Evolutionary conservation across 1,140 invertebrate genomes (phyloP).

Genomic region (Euwallacea similis): DNA sequence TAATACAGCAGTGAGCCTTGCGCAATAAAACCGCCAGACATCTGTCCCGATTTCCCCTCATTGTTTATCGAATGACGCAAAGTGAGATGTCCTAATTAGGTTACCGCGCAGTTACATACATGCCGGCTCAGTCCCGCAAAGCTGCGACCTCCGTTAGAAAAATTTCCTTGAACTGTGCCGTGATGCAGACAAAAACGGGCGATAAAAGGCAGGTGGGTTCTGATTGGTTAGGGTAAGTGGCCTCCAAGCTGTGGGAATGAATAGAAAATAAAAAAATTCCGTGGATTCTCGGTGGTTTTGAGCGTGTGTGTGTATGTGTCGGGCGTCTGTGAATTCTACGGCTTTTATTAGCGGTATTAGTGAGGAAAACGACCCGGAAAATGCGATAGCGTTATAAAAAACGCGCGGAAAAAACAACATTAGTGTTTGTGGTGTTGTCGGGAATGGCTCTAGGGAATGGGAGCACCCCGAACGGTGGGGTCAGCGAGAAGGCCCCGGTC

Average conservation of each 20-base stretch:
- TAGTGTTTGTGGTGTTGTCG: conserved; percentile 27
- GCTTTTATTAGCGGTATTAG: not conserved
- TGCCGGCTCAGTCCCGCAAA: too few relatives aligned
- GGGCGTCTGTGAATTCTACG: conserved; percentile 11
- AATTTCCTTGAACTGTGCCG: not conserved
- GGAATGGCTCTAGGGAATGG: conserved; percentile 53
- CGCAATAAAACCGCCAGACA: too few relatives aligned
- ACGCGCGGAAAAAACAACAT: not conserved
- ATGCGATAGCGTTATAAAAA: not conserved
- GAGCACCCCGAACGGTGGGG: conserved; percentile 57
- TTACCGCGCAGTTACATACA: too few relatives aligned
- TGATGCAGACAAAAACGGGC: not conserved
- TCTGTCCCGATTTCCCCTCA: too few relatives aligned
- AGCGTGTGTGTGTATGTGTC: conserved; percentile 15
- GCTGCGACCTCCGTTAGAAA: too few relatives aligned
- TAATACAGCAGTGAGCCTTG: too few relatives aligned
- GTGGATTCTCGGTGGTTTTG: conserved; percentile 36
- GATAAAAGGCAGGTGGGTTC: not conserved
- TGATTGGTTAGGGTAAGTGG: not conserved
- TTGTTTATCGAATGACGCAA: too few relatives aligned
- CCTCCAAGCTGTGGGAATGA: not conserved
- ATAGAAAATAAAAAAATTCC: conserved; percentile 28
- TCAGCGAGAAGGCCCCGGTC: conserved; percentile 62
- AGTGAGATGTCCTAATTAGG: too few relatives aligned
- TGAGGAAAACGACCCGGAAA: not conserved